Percentiles rank a stretch among this genome's conserved stretches.
Conservation (phyloP, 2,797 vertebrate species). For the Parotocinclus haroldoi region DNA sequence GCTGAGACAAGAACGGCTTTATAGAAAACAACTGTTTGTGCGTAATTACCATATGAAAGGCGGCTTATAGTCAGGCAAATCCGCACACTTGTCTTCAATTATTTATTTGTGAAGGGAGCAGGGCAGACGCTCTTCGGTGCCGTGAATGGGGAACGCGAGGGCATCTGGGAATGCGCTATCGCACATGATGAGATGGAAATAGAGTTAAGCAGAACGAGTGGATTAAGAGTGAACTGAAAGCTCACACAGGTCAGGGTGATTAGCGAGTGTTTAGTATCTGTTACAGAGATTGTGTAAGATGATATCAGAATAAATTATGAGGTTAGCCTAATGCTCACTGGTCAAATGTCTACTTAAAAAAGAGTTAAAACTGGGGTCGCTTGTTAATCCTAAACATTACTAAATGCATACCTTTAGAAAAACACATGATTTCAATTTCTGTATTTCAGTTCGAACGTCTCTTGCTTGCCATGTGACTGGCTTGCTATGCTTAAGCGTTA, state of each 20-base stretch:
- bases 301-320: slow-evolving; percentile 31
- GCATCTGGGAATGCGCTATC: slow-evolving; percentile 43
- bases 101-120: slow-evolving; percentile 46
- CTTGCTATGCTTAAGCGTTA: too few relatives aligned
- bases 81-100: slow-evolving; percentile 51
- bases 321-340: too few relatives aligned
- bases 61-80: slow-evolving; percentile 53
- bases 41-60: slow-evolving; percentile 59
- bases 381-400: too few relatives aligned
- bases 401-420: too few relatives aligned
- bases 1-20: slow-evolving; percentile 49
- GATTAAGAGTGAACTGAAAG: slow-evolving; percentile 39
- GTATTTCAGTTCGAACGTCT: too few relatives aligned
- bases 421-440: too few relatives aligned
- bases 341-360: too few relatives aligned
- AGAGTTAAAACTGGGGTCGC: too few relatives aligned
- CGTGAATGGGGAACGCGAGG: slow-evolving; percentile 44
- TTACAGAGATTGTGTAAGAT: slow-evolving; percentile 65
- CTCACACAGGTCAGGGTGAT: too few relatives aligned
- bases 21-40: slow-evolving; percentile 60
- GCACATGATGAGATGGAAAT: slow-evolving; percentile 51
- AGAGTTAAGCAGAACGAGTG: slow-evolving; percentile 42
- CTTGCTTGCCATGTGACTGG: too few relatives aligned
- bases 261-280: too few relatives aligned
- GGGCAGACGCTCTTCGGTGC: slow-evolving; percentile 32